A percentile compares a stretch with the other conserved stretches of the same genome.
Conservation (phyloP, 2,888 invertebrate genomes). For the Drosophila maculinotata region DNA sequence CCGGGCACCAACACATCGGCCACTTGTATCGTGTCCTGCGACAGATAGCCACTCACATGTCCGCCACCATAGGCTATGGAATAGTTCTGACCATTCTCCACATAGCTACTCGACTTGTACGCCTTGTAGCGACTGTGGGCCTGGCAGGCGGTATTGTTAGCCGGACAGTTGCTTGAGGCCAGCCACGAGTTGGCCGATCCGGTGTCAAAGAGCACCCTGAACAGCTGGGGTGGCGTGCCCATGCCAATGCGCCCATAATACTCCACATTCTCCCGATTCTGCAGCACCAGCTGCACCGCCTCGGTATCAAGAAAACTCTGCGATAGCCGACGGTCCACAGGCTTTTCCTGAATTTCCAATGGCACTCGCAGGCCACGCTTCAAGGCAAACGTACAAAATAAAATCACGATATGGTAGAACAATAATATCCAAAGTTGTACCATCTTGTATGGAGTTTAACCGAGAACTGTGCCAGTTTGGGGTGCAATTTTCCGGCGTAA, state of each 20-base stretch:
- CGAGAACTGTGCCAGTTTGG: conserved; percentile 14
- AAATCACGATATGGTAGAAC: neutral
- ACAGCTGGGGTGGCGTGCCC: conserved; percentile 95
- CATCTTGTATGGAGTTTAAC: conserved; percentile 42
- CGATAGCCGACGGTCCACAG: neutral
- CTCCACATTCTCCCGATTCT: conserved; percentile 83
- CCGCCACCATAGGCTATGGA: conserved; percentile 97
- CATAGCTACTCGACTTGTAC: conserved; percentile 91
- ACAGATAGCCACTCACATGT: conserved; percentile 96
- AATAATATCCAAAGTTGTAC: conserved; percentile 12
- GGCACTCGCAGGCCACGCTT: conserved; percentile 32
- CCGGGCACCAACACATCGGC: conserved; percentile 27
- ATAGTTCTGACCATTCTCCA: conserved; percentile 94
- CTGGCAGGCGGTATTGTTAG: conserved; percentile 96
- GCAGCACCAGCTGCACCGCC: conserved; percentile 20
- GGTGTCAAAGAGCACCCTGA: conserved; percentile 98
- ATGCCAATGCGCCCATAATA: conserved; percentile 96
- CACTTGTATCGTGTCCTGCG: conserved; percentile 88
- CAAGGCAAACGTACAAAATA: neutral
- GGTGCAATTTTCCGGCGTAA: neutral
- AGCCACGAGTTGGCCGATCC: conserved; percentile 99
- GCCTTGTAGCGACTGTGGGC: conserved; percentile 97
- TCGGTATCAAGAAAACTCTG: conserved; percentile 4
- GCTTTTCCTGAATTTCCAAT: conserved; percentile 17
- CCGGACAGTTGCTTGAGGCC: conserved; percentile 96